Percentiles rank a stretch among this genome's conserved stretches.
These are phyloP conservation scores for Arctia plantaginis DNA, from an alignment of 2,888 invertebrate genomes.

Conservation along the genomic window DNA sequence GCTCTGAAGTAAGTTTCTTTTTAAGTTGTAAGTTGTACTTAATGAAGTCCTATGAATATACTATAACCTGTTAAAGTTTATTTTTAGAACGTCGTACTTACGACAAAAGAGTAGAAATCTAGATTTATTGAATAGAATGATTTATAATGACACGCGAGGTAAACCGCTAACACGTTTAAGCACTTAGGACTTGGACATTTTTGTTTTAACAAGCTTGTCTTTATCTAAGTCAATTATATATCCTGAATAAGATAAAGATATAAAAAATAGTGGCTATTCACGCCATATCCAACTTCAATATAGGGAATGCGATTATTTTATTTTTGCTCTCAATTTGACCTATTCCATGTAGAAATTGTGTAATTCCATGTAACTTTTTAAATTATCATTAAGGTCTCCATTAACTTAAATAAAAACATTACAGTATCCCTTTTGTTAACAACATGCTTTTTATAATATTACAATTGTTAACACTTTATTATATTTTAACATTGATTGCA, in stretches of 20 bases:
- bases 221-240: constrained; percentile 36
- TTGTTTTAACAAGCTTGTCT: constrained; percentile 31
- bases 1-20: background rate
- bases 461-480: background rate
- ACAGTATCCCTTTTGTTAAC: no score
- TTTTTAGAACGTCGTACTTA: background rate
- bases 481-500: background rate
- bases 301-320: background rate
- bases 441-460: no score
- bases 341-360: no score
- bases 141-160: constrained; percentile 14
- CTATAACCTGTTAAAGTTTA: no score
- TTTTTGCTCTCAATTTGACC: no score
- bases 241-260: constrained; percentile 14
- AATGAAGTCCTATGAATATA: no score
- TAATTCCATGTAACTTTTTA: no score
- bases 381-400: no score
- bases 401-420: no score
- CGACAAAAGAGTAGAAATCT: background rate
- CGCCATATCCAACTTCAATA: background rate
- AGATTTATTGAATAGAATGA: background rate
- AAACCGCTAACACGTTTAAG: constrained; percentile 41
- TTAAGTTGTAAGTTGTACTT: no score
- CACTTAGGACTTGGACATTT: constrained; percentile 29
- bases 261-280: background rate